phyloP scores from a whole-genome alignment of 2,797 vertebrate genomes.

The Dendrocincla tyrannina region DNA sequence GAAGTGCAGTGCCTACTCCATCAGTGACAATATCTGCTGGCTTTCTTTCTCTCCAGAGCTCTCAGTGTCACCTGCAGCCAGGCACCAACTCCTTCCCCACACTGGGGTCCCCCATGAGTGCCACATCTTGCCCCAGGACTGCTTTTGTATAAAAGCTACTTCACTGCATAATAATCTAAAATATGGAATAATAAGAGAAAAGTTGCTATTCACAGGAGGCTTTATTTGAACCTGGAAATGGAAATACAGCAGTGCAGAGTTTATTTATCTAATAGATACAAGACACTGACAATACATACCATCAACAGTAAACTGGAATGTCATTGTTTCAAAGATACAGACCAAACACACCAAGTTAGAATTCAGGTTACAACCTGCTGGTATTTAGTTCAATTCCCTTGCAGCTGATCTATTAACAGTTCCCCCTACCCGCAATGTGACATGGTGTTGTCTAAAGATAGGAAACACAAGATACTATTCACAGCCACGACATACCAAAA shows the following conservation, averaged over 20 bases:
- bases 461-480: background rate
- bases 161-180: background rate
- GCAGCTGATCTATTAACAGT: conserved; percentile 28
- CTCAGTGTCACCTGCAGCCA: background rate
- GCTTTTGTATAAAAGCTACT: background rate
- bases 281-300: background rate
- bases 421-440: background rate
- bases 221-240: background rate
- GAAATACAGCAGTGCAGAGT: background rate
- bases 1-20: background rate
- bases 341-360: background rate
- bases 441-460: conserved; percentile 13
- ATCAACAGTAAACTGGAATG: background rate
- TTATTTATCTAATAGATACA: background rate
- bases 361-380: conserved; percentile 37
- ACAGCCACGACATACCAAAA: background rate
- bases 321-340: background rate
- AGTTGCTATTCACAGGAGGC: background rate
- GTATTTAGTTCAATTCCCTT: conserved; percentile 47
- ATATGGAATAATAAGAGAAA: background rate
- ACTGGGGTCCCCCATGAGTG: fast-evolving
- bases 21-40: fast-evolving
- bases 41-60: fast-evolving
- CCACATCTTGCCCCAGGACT: background rate
- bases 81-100: background rate